Percentiles rank a stretch among this genome's conserved stretches.
Evolutionary conservation across 1,140 invertebrate genomes (phyloP).

Genomic region (Drosophila nebulosa): DNA sequence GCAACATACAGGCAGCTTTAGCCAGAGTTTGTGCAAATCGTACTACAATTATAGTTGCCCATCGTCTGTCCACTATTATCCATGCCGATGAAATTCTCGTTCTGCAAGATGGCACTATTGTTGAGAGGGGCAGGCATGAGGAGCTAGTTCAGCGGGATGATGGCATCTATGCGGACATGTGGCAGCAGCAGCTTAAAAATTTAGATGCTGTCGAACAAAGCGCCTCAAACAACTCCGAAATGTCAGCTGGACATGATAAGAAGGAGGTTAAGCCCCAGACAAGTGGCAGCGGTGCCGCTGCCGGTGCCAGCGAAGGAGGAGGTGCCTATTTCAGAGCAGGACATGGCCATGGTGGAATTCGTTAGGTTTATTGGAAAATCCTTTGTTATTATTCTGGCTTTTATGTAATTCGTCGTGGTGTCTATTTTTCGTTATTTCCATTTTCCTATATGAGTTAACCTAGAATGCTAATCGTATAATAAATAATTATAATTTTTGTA

Average conservation of each 20-base stretch:
- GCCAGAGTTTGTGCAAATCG: conserved; percentile 89
- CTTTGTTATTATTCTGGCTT: conserved; percentile 58
- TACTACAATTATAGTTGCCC: conserved; percentile 96
- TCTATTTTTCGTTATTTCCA: conserved; percentile 44
- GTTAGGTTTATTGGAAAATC: conserved; percentile 19
- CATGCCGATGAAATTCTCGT: conserved; percentile 96
- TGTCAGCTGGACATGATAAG: neutral
- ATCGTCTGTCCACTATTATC: conserved; percentile 95
- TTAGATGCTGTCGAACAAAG: conserved; percentile 55
- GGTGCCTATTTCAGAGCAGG: conserved; percentile 49
- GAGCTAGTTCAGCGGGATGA: conserved; percentile 85
- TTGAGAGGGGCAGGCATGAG: conserved; percentile 95
- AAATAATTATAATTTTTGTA: conserved; percentile 18
- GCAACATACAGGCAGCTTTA: conserved; percentile 91
- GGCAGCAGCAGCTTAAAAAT: conserved; percentile 91
- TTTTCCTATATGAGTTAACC: conserved; percentile 38
- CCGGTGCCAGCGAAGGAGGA: conserved; percentile 10
- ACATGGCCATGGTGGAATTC: conserved; percentile 59
- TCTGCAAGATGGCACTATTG: conserved; percentile 92
- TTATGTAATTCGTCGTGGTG: no score
- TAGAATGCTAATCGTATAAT: conserved; percentile 32
- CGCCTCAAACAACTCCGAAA: conserved; percentile 17
- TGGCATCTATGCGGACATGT: conserved; percentile 92
- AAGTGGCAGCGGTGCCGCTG: neutral
- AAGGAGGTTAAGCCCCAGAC: conserved; percentile 11